These are phyloP conservation scores for Mantis religiosa DNA, from an alignment of 2,888 invertebrate genomes.

Conservation along the genomic window DNA sequence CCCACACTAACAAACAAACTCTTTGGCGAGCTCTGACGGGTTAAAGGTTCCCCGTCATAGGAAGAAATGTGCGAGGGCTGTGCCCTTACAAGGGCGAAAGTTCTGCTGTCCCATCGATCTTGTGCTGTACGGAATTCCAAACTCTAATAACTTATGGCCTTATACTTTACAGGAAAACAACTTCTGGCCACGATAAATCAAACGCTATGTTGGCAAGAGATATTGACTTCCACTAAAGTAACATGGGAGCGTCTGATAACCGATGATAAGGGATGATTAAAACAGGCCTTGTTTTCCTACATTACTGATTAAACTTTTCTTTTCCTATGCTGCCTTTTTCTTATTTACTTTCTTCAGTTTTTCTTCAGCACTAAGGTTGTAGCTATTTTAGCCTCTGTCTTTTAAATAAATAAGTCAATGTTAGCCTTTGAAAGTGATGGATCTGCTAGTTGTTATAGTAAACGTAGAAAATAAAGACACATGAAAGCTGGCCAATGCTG, in stretches of 20 bases:
- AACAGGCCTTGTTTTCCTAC: not conserved
- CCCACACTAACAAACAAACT: not conserved
- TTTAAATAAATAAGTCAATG: not conserved
- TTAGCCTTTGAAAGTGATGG: too few species aligned
- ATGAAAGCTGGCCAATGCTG: too few species aligned
- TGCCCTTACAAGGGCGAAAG: not conserved
- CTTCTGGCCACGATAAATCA: not conserved
- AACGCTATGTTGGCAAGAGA: not conserved
- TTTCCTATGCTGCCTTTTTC: not conserved
- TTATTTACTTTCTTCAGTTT: not conserved
- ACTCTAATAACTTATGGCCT: not conserved
- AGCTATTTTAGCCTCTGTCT: not conserved
- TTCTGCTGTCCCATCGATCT: not conserved
- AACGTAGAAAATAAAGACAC: too few species aligned
- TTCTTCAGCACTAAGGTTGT: not conserved
- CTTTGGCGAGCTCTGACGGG: not conserved
- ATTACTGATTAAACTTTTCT: not conserved
- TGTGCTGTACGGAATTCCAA: not conserved
- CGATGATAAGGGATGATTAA: not conserved
- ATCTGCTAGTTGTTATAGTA: too few species aligned
- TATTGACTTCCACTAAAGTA: not conserved
- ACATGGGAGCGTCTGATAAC: not conserved
- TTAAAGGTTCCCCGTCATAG: not conserved
- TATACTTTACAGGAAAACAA: not conserved
- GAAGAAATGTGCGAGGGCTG: not conserved